Evolutionary conservation across 2,797 vertebrate species (phyloP).

Genomic region (Siniperca obscura): DNA sequence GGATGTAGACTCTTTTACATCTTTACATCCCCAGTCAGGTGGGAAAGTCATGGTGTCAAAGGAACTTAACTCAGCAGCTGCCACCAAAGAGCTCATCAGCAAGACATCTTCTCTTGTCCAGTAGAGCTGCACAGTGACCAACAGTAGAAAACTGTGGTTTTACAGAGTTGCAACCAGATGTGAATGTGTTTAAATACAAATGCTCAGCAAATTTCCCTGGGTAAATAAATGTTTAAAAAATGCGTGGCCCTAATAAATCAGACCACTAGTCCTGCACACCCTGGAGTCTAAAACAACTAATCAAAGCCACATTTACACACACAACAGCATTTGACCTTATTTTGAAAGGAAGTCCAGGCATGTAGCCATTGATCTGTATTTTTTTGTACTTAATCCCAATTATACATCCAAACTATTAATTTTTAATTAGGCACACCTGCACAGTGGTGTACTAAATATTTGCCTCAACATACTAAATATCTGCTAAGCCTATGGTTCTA

Average conservation of each 20-base stretch:
- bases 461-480: neutral
- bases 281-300: conserved; percentile 16
- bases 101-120: neutral
- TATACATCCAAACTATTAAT: conserved; percentile 4
- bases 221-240: conserved; percentile 28
- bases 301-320: conserved; percentile 22
- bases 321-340: conserved; percentile 7
- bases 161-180: conserved; percentile 30
- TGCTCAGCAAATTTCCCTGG: neutral
- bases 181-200: conserved; percentile 27
- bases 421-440: conserved; percentile 24
- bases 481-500: conserved; percentile 14
- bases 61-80: neutral
- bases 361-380: conserved; percentile 2
- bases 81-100: neutral
- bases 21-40: neutral
- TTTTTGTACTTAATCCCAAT: conserved; percentile 1
- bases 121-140: conserved; percentile 4
- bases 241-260: conserved; percentile 32
- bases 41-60: neutral
- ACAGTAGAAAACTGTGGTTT: conserved; percentile 20
- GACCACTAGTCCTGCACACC: conserved; percentile 8
- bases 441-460: neutral
- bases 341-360: conserved; percentile 22
- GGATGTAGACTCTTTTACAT: neutral